Evolutionary conservation across 2,797 vertebrate genomes (phyloP).

Genomic region (Anas bahamensis): DNA sequence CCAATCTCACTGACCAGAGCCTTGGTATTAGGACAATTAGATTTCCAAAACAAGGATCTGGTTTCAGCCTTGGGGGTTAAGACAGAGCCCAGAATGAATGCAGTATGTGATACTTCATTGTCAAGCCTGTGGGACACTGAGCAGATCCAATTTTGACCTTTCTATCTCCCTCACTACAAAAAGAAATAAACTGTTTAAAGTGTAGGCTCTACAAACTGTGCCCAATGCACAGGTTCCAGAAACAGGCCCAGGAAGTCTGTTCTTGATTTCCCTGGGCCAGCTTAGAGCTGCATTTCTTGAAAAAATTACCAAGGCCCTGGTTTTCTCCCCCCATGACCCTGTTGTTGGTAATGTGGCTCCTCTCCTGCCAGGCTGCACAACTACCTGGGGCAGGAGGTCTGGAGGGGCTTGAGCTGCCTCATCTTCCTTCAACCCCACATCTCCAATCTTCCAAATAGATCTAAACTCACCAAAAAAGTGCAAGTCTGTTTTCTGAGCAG

Average conservation of each 20-base stretch:
- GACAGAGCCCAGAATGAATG: background rate
- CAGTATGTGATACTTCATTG: background rate
- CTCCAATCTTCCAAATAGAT: background rate
- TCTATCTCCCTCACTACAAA: background rate
- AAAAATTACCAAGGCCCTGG: background rate
- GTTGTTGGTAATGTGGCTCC: background rate
- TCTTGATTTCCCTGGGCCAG: background rate
- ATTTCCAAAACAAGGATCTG: background rate
- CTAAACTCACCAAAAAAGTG: background rate
- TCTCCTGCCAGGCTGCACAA: accelerated
- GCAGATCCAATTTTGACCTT: background rate
- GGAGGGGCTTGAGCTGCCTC: background rate
- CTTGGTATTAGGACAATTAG: background rate
- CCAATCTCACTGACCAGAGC: background rate
- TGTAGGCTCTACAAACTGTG: background rate
- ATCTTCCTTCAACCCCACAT: background rate
- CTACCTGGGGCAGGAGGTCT: background rate
- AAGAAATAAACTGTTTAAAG: background rate
- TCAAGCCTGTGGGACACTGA: background rate
- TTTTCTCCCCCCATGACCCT: background rate
- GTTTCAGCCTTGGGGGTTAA: background rate
- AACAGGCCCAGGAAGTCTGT: background rate
- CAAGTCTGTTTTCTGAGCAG: background rate
- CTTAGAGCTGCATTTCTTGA: background rate
- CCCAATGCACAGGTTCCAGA: background rate